Base-by-base conservation (phyloP, 2,797 vertebrate species). In the Sciurus carolinensis region DNA sequence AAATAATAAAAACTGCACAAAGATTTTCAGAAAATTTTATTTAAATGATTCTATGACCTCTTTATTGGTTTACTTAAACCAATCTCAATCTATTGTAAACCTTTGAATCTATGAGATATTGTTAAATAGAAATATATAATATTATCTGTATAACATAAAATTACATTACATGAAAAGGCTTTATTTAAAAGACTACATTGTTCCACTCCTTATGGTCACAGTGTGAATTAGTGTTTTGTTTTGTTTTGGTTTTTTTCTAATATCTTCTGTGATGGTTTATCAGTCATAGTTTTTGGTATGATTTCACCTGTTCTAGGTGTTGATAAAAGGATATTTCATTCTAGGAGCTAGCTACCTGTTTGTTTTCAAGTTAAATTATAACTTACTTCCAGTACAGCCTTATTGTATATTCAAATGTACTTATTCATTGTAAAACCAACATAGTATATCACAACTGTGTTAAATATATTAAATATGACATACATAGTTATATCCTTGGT, bases 181-280 rank as follows among this genome's bases (percentile, higher is more conserved):
- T 7, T 88, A 76, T 39, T 73, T 85, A 12, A 24, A 84, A 84
- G 73, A 73, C 30, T 57, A 20, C 57, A 47, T 5, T 73, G 20
- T 62, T 64, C n/a, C 2, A 24, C 1, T 36, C 89, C 59, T 94
- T 52, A 81, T 18, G 2, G 30, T 52, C 14, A 64, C 91, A 81
- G 52, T 91, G 36, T 69, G 75, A 87, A 81, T 91, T 91, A 77
- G n/a, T 47, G 44, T 44, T 44, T 44, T 44, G 7, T 47, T 47
- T 7, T 47, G 36, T 47, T 47, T 47, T n/a, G n/a, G n/a, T 47
- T 22, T 14, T 62, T 50, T 67, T 80, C 42, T 33, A 86, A 0
- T 87, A 69, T 93, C 42, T 91, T 64, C 15, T 90, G 13, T 82
- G 26, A 80, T 50, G 67, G 1, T 24, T 91, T 90, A 72, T 89